Evolutionary conservation across 1,140 invertebrate genomes (phyloP), one percentile per base, ranked within the genome.

Genomic region (Drosophila murphyi): DNA sequence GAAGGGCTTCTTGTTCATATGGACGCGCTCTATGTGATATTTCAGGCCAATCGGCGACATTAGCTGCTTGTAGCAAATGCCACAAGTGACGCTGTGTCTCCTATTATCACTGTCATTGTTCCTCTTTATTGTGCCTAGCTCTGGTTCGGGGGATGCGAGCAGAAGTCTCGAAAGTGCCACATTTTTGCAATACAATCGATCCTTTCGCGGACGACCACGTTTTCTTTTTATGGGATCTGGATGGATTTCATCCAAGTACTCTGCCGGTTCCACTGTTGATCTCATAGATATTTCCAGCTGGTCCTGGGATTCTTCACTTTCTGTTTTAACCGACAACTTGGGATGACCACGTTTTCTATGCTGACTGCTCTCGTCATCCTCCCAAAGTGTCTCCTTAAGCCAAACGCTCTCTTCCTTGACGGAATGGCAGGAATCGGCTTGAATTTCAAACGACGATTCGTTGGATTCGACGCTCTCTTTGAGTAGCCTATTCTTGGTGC

Each of bases 21-120:
- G 94, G 34, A 93, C 81, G 0, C 92, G 81, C 50, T 91, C 88
- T 35, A 92, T 78, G 76, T 94, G 93, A 4, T 82, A 67, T 43
- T 74, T 47, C 47, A 93, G 63, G 8, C 83, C 78, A 7, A 80
- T 7, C 31, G 69, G 63, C 57, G 86, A 82, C 5, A 79, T 51
- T 8, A 92, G 81, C 51, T 89, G 76, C 48, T 92, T 89, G 41
- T 85, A 60, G 73, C 92, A 93, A n/a, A 68, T 71, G 12, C 69
- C 59, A 71, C 93, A 93, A 0, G 10, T 47, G 5, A 32, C 56
- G 31, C n/a, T 6, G 2, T 34, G 29, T 35, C 12, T 56, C 4
- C 8, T 55, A 29, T n/a, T 5, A n/a, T 32, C 5, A 28, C 10
- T 10, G 20, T 50, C 7, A 39, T 2, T 32, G 29, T 51, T 39